Evolutionary conservation across 2,113 vertebrate species (phyloP).

Genomic region (Lepisosteus osseus): DNA sequence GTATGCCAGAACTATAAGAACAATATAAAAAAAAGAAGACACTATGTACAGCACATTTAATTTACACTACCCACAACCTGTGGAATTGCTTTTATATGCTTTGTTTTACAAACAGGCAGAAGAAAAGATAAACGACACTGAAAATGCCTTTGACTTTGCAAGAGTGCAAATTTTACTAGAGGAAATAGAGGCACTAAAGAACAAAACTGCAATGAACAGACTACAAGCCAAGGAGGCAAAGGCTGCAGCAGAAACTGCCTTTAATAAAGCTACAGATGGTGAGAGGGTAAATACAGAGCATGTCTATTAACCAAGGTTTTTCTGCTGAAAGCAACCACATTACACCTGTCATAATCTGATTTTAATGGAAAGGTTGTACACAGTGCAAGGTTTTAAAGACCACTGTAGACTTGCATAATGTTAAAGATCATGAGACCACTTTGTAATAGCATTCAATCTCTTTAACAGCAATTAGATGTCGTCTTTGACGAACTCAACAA

Average conservation of each 20-base stretch:
- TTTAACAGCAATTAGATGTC: constrained; percentile 65
- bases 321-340: too few species aligned
- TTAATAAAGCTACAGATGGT: constrained; percentile 26
- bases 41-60: too few species aligned
- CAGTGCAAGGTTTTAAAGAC: too few species aligned
- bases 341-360: too few species aligned
- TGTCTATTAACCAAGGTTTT: neutral
- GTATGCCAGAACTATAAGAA: too few species aligned
- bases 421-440: too few species aligned
- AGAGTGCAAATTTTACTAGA: constrained; percentile 44
- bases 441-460: neutral
- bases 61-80: too few species aligned
- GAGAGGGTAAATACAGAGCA: constrained; percentile 43
- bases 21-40: too few species aligned
- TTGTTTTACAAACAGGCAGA: constrained; percentile 54
- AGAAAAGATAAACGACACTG: constrained; percentile 50
- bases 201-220: constrained; percentile 59
- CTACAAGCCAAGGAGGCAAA: constrained; percentile 44
- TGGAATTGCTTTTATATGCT: constrained; percentile 4
- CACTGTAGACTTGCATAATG: too few species aligned
- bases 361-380: too few species aligned
- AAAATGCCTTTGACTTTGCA: constrained; percentile 44
- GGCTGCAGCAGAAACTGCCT: constrained; percentile 50
- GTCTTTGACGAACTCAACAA: constrained; percentile 53
- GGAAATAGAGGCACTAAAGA: constrained; percentile 52